Evolutionary conservation across 1,140 invertebrate genomes (phyloP).

Genomic region (Plodia interpunctella): DNA sequence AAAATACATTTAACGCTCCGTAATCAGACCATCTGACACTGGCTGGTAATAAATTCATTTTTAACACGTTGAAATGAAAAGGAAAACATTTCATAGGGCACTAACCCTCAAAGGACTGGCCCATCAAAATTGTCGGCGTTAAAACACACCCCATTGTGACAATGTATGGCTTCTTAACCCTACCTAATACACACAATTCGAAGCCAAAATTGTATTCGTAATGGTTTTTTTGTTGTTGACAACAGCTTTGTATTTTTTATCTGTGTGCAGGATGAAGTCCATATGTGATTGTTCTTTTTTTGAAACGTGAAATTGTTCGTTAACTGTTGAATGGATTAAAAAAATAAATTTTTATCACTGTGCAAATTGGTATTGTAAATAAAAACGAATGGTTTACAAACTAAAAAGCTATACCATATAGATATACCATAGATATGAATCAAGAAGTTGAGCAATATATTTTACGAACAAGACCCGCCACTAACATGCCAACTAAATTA

Average conservation of each 20-base stretch:
- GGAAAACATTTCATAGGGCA: constrained; percentile 19
- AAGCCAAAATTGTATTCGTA: constrained; percentile 59
- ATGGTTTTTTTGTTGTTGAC: constrained; percentile 38
- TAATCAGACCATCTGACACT: not conserved
- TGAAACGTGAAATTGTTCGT: not conserved
- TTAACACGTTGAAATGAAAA: constrained; percentile 23
- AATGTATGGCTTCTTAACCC: constrained; percentile 68
- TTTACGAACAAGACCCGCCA: too few relatives aligned
- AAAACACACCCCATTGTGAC: constrained; percentile 64
- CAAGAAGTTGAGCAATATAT: too few relatives aligned
- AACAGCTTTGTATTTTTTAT: constrained; percentile 26
- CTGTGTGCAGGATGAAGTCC: constrained; percentile 9
- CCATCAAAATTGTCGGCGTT: constrained; percentile 60
- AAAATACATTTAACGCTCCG: constrained; percentile 14
- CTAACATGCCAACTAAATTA: too few relatives aligned
- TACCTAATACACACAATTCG: constrained; percentile 56
- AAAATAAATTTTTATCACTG: too few relatives aligned
- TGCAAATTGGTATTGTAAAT: too few relatives aligned
- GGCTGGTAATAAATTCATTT: constrained; percentile 3
- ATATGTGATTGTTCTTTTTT: constrained; percentile 13
- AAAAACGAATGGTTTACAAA: too few relatives aligned
- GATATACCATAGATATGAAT: too few relatives aligned
- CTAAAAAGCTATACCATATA: too few relatives aligned
- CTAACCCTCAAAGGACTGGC: constrained; percentile 52
- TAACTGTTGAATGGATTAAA: not conserved